These are phyloP conservation scores for Nasonia longicornis DNA, from an alignment of 1,140 invertebrate species.

Conservation along the genomic window DNA sequence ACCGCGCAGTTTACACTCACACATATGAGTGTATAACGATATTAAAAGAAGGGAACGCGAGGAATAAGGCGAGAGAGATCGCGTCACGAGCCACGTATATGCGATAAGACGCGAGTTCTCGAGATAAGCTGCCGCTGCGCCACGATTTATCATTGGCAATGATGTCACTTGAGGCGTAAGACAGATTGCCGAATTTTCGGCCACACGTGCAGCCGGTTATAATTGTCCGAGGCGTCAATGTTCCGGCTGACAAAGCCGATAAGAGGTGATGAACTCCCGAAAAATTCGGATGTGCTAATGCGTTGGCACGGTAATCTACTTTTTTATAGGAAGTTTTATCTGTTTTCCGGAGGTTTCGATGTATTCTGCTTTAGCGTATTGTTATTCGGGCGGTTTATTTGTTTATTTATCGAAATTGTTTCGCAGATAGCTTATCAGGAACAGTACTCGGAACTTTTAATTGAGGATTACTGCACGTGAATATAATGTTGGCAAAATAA, in stretches of 20 bases:
- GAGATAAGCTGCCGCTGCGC: background rate
- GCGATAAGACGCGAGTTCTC: conserved; percentile 8
- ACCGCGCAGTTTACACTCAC: background rate
- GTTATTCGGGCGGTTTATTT: too few relatives aligned
- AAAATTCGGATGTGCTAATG: background rate
- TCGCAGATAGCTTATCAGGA: too few relatives aligned
- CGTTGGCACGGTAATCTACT: background rate
- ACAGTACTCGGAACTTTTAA: too few relatives aligned
- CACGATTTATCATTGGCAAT: conserved; percentile 17
- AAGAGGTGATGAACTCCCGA: background rate
- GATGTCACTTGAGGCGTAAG: conserved; percentile 12
- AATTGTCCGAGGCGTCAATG: background rate
- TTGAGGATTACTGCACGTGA: too few relatives aligned
- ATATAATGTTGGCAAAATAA: too few relatives aligned
- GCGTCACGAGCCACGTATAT: background rate
- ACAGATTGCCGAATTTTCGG: conserved; percentile 2
- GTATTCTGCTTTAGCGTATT: too few relatives aligned
- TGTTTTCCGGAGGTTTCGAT: too few relatives aligned
- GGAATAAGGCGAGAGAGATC: background rate
- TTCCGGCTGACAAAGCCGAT: background rate
- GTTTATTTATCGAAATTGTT: too few relatives aligned
- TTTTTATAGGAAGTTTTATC: too few relatives aligned
- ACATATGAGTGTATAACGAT: too few relatives aligned
- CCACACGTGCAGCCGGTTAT: background rate
- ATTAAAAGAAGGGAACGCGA: background rate